Base-by-base conservation (phyloP, 2,888 invertebrate species). In the Brachyopa scutellaris region DNA sequence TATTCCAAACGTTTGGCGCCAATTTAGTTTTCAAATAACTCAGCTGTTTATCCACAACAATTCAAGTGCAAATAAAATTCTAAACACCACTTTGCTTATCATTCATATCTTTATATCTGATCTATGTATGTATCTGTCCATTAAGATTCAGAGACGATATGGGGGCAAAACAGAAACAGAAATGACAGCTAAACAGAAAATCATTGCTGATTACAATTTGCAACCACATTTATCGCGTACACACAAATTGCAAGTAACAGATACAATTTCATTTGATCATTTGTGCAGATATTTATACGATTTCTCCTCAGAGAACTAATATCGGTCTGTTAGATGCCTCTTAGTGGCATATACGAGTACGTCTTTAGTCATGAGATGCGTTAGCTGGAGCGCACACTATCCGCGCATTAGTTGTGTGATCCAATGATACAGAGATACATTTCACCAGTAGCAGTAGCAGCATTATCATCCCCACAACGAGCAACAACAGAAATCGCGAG, bases 121-220 rank as follows among this genome's bases (percentile, higher is more conserved):
- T 72, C 66, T 66, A 77, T 66, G 33, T 77, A 77, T 70, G 77
- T 82, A 77, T 82, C 82, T 70, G 72, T 82, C 70, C 59, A 77
- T 82, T 77, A 77, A 23, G 2, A 38, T 7, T 45, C 23, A 15
- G 29, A 36, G 40, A 33, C 15, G 15, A 49, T 42, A 49, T 64
- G n/a, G n/a, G n/a, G n/a, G n/a, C n/a, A n/a, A n/a, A n/a, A n/a
- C n/a, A n/a, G n/a, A n/a, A n/a, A n/a, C n/a, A n/a, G n/a, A 51
- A 82, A 70, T 59, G 76, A 77, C 80, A 82, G 76, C 45, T 64
- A 61, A 82, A 77, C 77, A 82, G 77, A 72, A 77, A 82, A 77
- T 77, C 76, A 31, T 29, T 57, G 70, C 45, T 77, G 70, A 77
- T 82, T 82, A 64, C 82, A 53, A 77, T 82, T 77, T 77, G 82